Evolutionary conservation across 2,888 invertebrate genomes (phyloP), one percentile per base, ranked within the genome.

Genomic region (Erebia palarica): DNA sequence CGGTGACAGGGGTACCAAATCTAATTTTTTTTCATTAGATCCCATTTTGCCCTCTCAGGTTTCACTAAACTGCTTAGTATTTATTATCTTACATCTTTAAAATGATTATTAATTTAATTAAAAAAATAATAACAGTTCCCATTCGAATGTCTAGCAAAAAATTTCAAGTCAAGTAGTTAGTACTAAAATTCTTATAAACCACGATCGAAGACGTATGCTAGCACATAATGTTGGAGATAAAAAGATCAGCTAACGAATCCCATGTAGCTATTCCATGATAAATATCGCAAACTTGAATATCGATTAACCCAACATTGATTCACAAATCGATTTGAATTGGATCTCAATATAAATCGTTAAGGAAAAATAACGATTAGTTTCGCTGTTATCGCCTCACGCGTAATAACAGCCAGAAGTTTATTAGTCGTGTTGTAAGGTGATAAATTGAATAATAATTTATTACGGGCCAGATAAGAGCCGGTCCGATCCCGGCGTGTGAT

Each of bases 391-490:
- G 79, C 77, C 75, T 78, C 77, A 76, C 81, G 87, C 87, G 91
- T 89, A 89, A 91, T 90, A 90, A 90, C 86, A 81, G 82, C 85
- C 89, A 87, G 90, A 85, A 91, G 91, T 92, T 90, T 91, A 91
- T 91, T 89, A 85, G 86, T 82, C 81, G 79, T 84, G 86, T 79
- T 81, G 77, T 74, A 78, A 80, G 79, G 82, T 91, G 90, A 92
- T 92, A 91, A 90, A 92, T 92, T 90, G 91, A 90, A 89, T 90
- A 90, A 90, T 90, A 91, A 92, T 92, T 92, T 92, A 92, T 91
- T 89, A 82, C 78, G 80, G 80, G 77, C 81, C 76, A 88, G 91
- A 92, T 91, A 91, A 89, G 86, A 76, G 70, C 76, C 72, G 80
- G 78, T 78, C 77, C 78, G 90, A 90, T 91, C 80, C 84, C 81